Evolutionary conservation across 2,888 invertebrate species (phyloP).

Genomic region (Scelioninae gen. 2): DNA sequence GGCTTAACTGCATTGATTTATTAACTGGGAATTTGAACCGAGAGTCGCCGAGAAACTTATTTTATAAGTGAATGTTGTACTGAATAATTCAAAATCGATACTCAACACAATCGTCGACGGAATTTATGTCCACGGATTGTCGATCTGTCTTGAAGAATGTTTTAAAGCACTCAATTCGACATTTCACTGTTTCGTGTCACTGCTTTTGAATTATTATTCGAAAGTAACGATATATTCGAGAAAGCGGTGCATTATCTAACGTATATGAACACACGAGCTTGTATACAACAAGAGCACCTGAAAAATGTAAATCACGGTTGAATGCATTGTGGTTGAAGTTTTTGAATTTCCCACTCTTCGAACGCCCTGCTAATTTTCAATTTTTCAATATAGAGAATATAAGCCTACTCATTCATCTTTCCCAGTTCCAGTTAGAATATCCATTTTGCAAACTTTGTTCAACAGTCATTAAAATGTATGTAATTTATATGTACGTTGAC

Average conservation of each 20-base stretch:
- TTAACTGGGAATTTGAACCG: slow-evolving; percentile 12
- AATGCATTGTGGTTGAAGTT: too few relatives aligned
- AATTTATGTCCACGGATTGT: slow-evolving; percentile 33
- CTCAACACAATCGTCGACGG: slow-evolving; percentile 15
- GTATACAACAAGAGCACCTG: too few relatives aligned
- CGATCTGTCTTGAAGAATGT: slow-evolving; percentile 31
- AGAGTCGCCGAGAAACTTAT: slow-evolving; percentile 10
- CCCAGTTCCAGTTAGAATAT: too few relatives aligned
- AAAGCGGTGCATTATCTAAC: not conserved
- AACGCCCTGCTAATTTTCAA: too few relatives aligned
- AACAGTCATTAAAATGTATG: too few relatives aligned
- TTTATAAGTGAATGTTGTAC: slow-evolving; percentile 14
- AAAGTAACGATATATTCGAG: slow-evolving; percentile 19
- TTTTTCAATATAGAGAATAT: too few relatives aligned
- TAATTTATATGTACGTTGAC: too few relatives aligned
- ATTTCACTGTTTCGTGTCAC: slow-evolving; percentile 42
- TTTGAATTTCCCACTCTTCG: too few relatives aligned
- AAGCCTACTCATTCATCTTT: too few relatives aligned
- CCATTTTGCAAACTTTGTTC: too few relatives aligned
- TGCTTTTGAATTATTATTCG: slow-evolving; percentile 40
- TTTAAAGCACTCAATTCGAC: slow-evolving; percentile 39
- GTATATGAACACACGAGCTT: too few relatives aligned
- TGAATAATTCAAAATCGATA: slow-evolving; percentile 28
- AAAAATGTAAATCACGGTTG: too few relatives aligned
- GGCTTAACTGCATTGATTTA: slow-evolving; percentile 22